phyloP scores from a whole-genome alignment of 2,888 invertebrate species.

The Glaucopsyche alexis region DNA sequence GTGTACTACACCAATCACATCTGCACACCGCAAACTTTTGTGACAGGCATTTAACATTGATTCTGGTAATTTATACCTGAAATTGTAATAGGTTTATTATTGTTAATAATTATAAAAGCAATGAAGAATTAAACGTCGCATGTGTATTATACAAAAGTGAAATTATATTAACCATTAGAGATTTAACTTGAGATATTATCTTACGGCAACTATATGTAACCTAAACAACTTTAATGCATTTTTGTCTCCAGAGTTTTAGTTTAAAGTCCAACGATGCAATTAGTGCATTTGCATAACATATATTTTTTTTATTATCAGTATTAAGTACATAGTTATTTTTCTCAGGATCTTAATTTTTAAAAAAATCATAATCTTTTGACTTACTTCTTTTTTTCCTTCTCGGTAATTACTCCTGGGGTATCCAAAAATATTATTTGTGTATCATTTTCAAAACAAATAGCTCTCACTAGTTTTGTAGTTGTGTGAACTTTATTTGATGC shows the following conservation, averaged over 20 bases:
- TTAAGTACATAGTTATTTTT: not conserved
- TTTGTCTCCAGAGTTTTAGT: too few relatives aligned
- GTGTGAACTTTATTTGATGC: slow-evolving; percentile 96
- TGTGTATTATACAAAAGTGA: not conserved
- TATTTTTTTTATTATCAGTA: too few relatives aligned
- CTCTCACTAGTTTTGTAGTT: slow-evolving; percentile 86
- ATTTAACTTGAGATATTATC: not conserved
- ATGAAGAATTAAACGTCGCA: not conserved
- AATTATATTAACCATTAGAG: not conserved
- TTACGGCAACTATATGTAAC: not conserved
- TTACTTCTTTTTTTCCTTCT: slow-evolving; percentile 84
- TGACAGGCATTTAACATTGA: slow-evolving; percentile 75
- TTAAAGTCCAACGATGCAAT: too few relatives aligned
- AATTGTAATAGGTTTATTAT: slow-evolving; percentile 36
- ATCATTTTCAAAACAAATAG: slow-evolving; percentile 85
- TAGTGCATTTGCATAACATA: too few relatives aligned
- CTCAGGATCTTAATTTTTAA: slow-evolving; percentile 6
- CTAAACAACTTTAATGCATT: too few relatives aligned
- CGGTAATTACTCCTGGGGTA: slow-evolving; percentile 93
- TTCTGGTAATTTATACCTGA: slow-evolving; percentile 63
- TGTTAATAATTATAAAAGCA: slow-evolving; percentile 15
- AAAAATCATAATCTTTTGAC: slow-evolving; percentile 36
- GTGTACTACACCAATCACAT: slow-evolving; percentile 92
- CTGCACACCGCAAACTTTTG: slow-evolving; percentile 83
- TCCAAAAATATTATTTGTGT: slow-evolving; percentile 95